These are phyloP conservation scores for Mirounga angustirostris DNA, from an alignment of 2,113 vertebrate genomes.

Conservation along the genomic window DNA sequence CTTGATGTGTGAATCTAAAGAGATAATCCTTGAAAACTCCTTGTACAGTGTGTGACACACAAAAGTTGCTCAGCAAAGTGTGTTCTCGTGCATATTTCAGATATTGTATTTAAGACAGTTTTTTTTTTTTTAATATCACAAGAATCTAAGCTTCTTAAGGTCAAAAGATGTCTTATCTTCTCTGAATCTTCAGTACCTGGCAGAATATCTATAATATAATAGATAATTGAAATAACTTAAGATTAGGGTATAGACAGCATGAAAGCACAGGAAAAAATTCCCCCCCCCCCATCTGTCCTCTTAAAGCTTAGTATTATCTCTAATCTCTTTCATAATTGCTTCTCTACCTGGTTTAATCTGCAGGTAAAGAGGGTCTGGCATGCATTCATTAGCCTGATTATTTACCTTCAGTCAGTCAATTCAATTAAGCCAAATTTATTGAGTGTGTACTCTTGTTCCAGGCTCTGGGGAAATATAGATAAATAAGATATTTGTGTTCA, in stretches of 20 bases:
- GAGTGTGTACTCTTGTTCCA: background rate
- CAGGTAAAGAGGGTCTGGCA: background rate
- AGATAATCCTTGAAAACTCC: background rate
- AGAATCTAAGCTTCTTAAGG: background rate
- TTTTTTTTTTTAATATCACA: background rate
- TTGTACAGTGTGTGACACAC: background rate
- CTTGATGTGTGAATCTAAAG: background rate
- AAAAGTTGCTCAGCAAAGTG: background rate
- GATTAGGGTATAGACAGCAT: background rate
- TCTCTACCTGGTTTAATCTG: background rate
- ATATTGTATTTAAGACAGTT: background rate
- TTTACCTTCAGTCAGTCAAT: background rate
- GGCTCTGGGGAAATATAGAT: slow-evolving; percentile 13
- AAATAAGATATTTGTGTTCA: background rate
- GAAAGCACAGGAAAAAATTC: background rate
- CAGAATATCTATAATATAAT: background rate
- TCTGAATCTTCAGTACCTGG: background rate
- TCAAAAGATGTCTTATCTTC: background rate
- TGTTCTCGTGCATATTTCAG: background rate
- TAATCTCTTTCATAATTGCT: background rate
- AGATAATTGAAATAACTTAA: background rate
- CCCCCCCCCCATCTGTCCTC: no score
- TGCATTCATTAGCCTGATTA: background rate
- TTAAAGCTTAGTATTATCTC: background rate
- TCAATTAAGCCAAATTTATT: background rate